These are phyloP conservation scores for Aptenodytes patagonicus DNA, from an alignment of 2,113 vertebrate species.

Conservation along the genomic window DNA sequence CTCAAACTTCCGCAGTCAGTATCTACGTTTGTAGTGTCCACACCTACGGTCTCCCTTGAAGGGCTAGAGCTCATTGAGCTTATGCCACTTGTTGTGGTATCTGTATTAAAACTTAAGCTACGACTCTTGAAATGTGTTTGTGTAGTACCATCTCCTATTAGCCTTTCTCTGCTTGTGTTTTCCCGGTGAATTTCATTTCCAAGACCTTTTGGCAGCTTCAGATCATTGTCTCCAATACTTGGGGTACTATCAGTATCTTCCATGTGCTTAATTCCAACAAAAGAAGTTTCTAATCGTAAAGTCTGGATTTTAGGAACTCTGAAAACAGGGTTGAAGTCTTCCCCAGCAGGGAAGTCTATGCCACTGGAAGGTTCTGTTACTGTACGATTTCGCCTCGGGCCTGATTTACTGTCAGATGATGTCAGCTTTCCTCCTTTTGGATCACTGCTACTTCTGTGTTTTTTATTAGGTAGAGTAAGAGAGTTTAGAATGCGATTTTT, in stretches of 20 bases:
- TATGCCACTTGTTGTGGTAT: conserved; percentile 97
- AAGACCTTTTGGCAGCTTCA: conserved; percentile 76
- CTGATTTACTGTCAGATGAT: conserved; percentile 81
- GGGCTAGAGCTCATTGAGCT: conserved; percentile 99
- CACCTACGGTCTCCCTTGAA: conserved; percentile 91
- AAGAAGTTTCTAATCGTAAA: conserved; percentile 90
- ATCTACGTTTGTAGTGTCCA: conserved; percentile 85
- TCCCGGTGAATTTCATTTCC: conserved; percentile 82
- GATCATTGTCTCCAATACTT: conserved; percentile 79
- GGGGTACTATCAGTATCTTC: conserved; percentile 84
- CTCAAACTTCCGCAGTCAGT: conserved; percentile 96
- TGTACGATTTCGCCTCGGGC: conserved; percentile 85
- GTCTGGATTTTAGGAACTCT: conserved; percentile 87
- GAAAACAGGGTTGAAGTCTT: conserved; percentile 84
- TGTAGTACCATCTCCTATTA: conserved; percentile 85
- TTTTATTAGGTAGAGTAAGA: conserved; percentile 92
- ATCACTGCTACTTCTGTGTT: conserved; percentile 91
- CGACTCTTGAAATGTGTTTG: conserved; percentile 94
- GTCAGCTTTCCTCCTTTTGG: conserved; percentile 84
- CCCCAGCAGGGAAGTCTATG: conserved; percentile 78
- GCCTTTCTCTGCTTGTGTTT: conserved; percentile 88
- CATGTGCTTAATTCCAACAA: conserved; percentile 81
- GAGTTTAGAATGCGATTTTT: conserved; percentile 93
- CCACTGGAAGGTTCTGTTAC: conserved; percentile 88
- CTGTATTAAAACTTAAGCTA: conserved; percentile 98